These are phyloP conservation scores for Podilymbus podiceps DNA, from an alignment of 2,113 vertebrate species.

Conservation along the genomic window DNA sequence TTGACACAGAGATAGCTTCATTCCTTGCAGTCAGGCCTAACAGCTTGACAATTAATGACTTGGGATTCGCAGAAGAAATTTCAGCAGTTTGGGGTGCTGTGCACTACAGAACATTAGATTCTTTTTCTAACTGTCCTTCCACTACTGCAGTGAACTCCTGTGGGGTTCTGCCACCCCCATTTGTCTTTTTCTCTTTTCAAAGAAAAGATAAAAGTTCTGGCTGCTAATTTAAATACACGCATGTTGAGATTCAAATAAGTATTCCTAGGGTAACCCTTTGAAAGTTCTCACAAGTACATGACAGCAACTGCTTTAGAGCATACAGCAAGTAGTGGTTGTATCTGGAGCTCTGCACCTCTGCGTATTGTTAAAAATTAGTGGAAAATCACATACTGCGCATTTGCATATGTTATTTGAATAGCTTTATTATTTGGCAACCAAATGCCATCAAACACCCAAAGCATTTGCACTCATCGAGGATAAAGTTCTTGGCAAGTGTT, in stretches of 20 bases:
- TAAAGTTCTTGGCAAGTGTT: not conserved
- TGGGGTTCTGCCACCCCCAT: accelerated
- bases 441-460: not conserved
- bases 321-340: not conserved
- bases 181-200: not conserved
- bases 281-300: not conserved
- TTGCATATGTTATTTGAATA: not conserved
- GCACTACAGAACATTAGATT: not conserved
- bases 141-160: not conserved
- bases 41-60: not conserved
- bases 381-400: not conserved
- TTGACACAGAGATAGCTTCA: not conserved
- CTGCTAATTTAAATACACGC: not conserved
- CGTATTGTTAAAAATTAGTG: not conserved
- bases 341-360: not conserved
- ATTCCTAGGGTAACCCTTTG: not conserved
- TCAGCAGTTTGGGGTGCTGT: not conserved
- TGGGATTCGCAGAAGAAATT: not conserved
- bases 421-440: not conserved
- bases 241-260: constrained; percentile 19
- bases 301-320: not conserved
- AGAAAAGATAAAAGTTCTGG: not conserved
- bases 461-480: not conserved
- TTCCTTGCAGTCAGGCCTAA: not conserved
- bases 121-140: not conserved